A percentile compares a stretch with the other conserved stretches of the same genome.
These are phyloP conservation scores for Chrosomus eos DNA, from an alignment of 2,797 vertebrate genomes.

Conservation along the genomic window DNA sequence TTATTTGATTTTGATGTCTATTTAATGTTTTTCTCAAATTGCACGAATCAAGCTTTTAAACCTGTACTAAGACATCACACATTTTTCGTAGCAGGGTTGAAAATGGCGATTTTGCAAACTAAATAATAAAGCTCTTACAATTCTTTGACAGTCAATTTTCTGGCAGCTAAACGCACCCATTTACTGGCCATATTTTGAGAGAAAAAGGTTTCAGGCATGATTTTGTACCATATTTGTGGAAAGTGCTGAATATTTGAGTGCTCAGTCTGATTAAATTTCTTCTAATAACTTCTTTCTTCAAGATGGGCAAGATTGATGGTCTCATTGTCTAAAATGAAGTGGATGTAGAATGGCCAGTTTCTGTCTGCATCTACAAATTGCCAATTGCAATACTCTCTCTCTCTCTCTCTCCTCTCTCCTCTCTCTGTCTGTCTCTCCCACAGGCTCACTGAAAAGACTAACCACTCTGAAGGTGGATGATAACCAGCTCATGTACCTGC, in stretches of 20 bases:
- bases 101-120: neutral
- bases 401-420: slow-evolving; percentile 3
- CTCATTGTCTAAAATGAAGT: slow-evolving; percentile 4
- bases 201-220: neutral
- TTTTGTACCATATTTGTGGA: neutral
- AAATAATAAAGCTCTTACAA: neutral
- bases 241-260: neutral
- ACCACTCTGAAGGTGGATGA: slow-evolving; percentile 97
- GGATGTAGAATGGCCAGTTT: neutral
- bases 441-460: slow-evolving; percentile 93
- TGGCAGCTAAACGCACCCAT: no score
- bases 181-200: neutral
- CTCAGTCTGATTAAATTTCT: neutral
- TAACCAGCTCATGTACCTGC: slow-evolving; percentile 95
- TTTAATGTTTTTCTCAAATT: neutral
- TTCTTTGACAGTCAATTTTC: neutral
- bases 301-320: neutral
- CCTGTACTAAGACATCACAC: neutral
- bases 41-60: no score
- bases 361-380: slow-evolving; percentile 12
- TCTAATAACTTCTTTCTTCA: neutral
- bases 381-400: neutral
- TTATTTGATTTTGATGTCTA: neutral
- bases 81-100: neutral
- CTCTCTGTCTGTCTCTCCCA: slow-evolving; percentile 26